Evolutionary conservation across 2,888 invertebrate genomes (phyloP).

Genomic region (Eristalis intricaria): DNA sequence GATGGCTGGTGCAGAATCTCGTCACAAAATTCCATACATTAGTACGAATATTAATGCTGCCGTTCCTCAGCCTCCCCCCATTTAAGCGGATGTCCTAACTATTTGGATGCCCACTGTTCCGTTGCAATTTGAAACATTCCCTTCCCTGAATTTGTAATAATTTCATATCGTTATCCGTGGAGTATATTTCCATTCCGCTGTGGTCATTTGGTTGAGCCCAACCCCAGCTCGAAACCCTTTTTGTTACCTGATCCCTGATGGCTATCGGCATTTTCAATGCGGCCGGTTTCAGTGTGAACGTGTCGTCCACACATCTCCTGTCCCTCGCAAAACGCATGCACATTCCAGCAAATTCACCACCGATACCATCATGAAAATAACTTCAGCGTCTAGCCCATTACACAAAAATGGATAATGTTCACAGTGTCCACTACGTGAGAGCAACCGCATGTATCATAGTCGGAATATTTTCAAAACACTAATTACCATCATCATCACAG

Average conservation of each 20-base stretch:
- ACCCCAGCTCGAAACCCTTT: constrained; percentile 17
- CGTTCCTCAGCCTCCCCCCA: background rate
- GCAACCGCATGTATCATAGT: constrained; percentile 21
- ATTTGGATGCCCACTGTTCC: background rate
- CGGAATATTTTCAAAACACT: constrained; percentile 53
- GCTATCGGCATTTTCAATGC: constrained; percentile 25
- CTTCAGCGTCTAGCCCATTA: constrained; percentile 18
- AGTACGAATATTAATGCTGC: too few species aligned
- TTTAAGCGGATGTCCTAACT: background rate
- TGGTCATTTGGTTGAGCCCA: constrained; percentile 16
- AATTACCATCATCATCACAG: constrained; percentile 45
- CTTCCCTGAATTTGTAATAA: constrained; percentile 4
- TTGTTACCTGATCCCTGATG: constrained; percentile 27
- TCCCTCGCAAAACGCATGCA: background rate
- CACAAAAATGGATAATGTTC: constrained; percentile 10
- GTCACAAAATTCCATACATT: too few species aligned
- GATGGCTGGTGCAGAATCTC: too few species aligned
- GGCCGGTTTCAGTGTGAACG: background rate
- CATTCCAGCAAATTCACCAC: background rate
- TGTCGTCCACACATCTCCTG: background rate
- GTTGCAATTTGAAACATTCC: background rate
- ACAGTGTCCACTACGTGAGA: constrained; percentile 36
- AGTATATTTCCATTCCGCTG: constrained; percentile 1
- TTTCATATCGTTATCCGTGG: background rate
- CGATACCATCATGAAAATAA: constrained; percentile 23